Evolutionary conservation across 2,888 invertebrate genomes (phyloP).

Genomic region (Tolmerus cingulatus): DNA sequence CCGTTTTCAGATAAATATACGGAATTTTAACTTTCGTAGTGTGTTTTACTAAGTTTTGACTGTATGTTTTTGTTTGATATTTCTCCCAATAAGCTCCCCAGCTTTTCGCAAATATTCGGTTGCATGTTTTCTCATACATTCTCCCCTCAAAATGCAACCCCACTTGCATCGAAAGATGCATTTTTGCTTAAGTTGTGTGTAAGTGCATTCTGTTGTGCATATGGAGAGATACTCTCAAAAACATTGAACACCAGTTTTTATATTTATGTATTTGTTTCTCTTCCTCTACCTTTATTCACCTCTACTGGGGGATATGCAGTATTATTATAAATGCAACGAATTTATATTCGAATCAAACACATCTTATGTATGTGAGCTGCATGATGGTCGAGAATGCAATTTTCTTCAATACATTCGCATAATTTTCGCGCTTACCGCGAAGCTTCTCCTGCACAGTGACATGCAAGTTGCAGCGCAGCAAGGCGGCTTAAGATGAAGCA

Average conservation of each 20-base stretch:
- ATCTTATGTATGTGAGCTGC: background rate
- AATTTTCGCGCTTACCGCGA: background rate
- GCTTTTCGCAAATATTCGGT: constrained; percentile 32
- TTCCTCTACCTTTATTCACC: background rate
- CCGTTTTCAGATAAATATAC: constrained; percentile 2
- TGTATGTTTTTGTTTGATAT: constrained; percentile 1
- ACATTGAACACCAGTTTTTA: background rate
- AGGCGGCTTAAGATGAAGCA: background rate
- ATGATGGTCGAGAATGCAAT: background rate
- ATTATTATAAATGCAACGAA: constrained; percentile 22
- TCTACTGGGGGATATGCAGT: background rate
- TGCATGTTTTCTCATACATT: constrained; percentile 45
- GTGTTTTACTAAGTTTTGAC: background rate
- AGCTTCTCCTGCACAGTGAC: constrained; percentile 25
- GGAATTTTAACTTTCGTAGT: background rate
- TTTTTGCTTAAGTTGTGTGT: background rate
- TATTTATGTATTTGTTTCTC: background rate
- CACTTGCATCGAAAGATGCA: constrained; percentile 36
- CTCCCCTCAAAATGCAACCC: constrained; percentile 38
- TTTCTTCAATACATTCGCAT: background rate
- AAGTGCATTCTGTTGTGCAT: background rate
- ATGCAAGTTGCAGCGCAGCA: background rate
- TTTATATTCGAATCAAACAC: background rate
- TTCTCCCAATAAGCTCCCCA: constrained; percentile 43
- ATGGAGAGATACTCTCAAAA: background rate